phyloP scores from a whole-genome alignment of 2,113 vertebrate genomes.

The Paramisgurnus dabryanus region DNA sequence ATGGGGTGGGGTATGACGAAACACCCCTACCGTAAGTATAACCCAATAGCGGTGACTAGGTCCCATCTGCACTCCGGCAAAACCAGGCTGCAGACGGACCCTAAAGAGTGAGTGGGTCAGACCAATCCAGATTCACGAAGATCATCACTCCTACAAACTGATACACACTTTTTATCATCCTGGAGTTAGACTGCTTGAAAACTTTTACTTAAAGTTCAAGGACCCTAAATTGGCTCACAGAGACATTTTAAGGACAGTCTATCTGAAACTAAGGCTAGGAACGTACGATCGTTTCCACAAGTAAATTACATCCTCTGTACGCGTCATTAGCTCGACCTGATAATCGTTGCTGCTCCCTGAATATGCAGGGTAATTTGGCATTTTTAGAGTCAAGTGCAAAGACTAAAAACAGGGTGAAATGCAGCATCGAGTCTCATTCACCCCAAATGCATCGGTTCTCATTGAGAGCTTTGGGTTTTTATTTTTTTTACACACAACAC shows the following conservation, averaged over 20 bases:
- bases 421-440: slow-evolving; percentile 54
- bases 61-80: slow-evolving; percentile 64
- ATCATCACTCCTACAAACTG: background rate
- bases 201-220: slow-evolving; percentile 55
- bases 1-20: slow-evolving; percentile 20
- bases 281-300: slow-evolving; percentile 64
- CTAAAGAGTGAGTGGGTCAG: slow-evolving; percentile 58
- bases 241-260: slow-evolving; percentile 64
- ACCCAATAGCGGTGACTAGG: slow-evolving; percentile 59
- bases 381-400: slow-evolving; percentile 67
- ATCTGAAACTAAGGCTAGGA: slow-evolving; percentile 59
- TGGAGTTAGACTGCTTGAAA: background rate
- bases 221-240: slow-evolving; percentile 47
- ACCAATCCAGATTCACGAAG: slow-evolving; percentile 1
- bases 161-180: background rate
- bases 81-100: slow-evolving; percentile 63
- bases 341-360: slow-evolving; percentile 66
- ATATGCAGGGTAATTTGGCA: slow-evolving; percentile 70
- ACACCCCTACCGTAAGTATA: slow-evolving; percentile 16
- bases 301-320: slow-evolving; percentile 71
- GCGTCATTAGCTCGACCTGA: slow-evolving; percentile 67
- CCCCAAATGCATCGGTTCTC: slow-evolving; percentile 57
- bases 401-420: slow-evolving; percentile 62
- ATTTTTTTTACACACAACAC: slow-evolving; percentile 55
- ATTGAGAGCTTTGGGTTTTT: slow-evolving; percentile 51